Evolutionary conservation across 2,113 vertebrate species (phyloP), one percentile per base, ranked within the genome.

Genomic region (Lasiurus borealis): DNA sequence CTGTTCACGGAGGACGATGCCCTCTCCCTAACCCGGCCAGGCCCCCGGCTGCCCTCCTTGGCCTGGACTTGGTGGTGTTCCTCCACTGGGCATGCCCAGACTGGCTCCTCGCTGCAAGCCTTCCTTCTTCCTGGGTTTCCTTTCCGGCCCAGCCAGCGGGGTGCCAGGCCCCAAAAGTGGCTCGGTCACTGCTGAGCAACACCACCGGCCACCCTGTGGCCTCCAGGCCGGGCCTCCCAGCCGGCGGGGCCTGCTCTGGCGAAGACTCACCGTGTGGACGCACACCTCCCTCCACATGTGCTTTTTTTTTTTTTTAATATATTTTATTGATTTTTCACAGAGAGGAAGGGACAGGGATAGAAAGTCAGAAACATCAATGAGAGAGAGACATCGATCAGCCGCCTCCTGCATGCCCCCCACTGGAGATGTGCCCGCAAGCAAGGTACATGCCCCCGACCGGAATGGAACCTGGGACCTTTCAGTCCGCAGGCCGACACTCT

Each of bases 171-270:
- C 25, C 18, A 31, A 69, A 44, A 25, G 23, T 46, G 36, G 31
- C 16, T 46, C 5, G 4, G 71, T 3, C 10, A 48, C 31, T 19
- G 27, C 2, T 6, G n/a, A 62, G 44, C 29, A 36, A 57, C 92
- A 34, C 9, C 1, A 8, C 15, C 46, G 11, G 50, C 40, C 4
- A 15, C 34, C 66, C 66, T 0, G 0, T 5, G 5, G 23, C 66
- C 36, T 19, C 23, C 69, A 23, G 0, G 4, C n/a, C 3, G 27
- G 36, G n/a, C 50, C 69, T 69, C n/a, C 5, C 31, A 21, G 27
- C 62, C 10, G 29, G 69, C 48, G 5, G 73, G 29, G 7, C 46
- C 57, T 75, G 34, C 68, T 86, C 66, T 69, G 48, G 16, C 3
- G 57, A 77, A 83, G 48, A 19, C 86, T 83, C 27, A 31, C 50